These are phyloP conservation scores for Laspeyria flexula DNA, from an alignment of 2,888 invertebrate genomes.

Conservation along the genomic window DNA sequence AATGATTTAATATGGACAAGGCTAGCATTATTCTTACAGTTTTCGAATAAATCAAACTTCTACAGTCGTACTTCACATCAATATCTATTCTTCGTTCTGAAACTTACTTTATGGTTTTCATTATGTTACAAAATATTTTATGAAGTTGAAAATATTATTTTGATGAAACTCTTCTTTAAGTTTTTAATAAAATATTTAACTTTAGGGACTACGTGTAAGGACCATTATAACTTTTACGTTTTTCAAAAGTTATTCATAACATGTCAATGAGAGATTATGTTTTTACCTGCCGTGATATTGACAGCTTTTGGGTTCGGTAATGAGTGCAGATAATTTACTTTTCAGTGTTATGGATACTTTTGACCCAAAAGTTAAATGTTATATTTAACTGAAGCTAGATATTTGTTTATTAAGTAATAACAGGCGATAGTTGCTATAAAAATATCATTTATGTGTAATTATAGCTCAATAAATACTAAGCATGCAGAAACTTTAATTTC, in stretches of 20 bases:
- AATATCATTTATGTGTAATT: too few species aligned
- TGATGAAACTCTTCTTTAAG: conserved; percentile 21
- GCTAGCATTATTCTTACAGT: conserved; percentile 32
- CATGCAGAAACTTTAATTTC: too few species aligned
- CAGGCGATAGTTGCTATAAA: too few species aligned
- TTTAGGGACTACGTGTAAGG: conserved; percentile 17
- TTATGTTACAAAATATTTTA: conserved; percentile 31
- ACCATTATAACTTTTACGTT: conserved; percentile 25
- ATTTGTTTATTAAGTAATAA: too few species aligned
- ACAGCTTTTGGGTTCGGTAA: background rate
- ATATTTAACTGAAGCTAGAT: too few species aligned
- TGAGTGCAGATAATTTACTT: background rate
- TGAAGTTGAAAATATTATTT: conserved; percentile 25
- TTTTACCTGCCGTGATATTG: background rate
- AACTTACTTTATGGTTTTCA: conserved; percentile 30
- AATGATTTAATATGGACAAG: conserved; percentile 38
- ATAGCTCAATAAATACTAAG: too few species aligned
- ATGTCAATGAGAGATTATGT: conserved; percentile 4
- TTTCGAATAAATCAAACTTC: conserved; percentile 38
- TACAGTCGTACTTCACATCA: conserved; percentile 18
- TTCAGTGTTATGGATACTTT: background rate
- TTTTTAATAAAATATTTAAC: conserved; percentile 26
- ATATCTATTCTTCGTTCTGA: conserved; percentile 30
- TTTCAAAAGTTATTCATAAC: conserved; percentile 15
- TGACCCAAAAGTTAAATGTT: background rate